A percentile compares a stretch with the other conserved stretches of the same genome.
Evolutionary conservation across 2,888 invertebrate genomes (phyloP).

Genomic region (Sesia bembeciformis): DNA sequence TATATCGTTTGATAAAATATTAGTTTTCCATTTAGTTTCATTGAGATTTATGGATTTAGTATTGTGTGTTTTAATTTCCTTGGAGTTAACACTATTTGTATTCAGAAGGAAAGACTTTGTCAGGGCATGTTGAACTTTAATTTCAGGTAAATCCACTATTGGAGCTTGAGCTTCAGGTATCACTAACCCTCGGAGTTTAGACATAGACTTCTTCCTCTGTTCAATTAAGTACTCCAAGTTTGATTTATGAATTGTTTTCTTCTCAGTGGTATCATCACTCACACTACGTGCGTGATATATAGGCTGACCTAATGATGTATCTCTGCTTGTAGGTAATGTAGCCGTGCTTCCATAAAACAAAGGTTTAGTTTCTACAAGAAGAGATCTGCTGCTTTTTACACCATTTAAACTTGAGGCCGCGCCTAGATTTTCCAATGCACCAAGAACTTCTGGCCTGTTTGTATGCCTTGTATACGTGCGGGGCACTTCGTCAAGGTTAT

Average conservation of each 20-base stretch:
- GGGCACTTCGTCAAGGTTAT: constrained; percentile 69
- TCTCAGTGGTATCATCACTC: constrained; percentile 56
- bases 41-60: constrained; percentile 38
- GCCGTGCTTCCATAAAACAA: constrained; percentile 64
- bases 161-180: constrained; percentile 85
- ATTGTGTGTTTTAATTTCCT: constrained; percentile 36
- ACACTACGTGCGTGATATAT: constrained; percentile 56
- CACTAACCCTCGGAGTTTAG: constrained; percentile 89
- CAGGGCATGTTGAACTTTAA: constrained; percentile 81
- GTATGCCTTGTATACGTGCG: constrained; percentile 43
- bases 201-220: constrained; percentile 86
- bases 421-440: constrained; percentile 54
- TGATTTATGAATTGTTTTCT: constrained; percentile 69
- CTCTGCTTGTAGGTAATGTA: constrained; percentile 41
- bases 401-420: constrained; percentile 9
- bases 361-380: constrained; percentile 42
- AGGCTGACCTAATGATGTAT: constrained; percentile 37
- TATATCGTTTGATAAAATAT: constrained; percentile 67
- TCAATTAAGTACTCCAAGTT: constrained; percentile 85
- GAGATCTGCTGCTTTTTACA: constrained; percentile 22
- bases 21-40: constrained; percentile 61
- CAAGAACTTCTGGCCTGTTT: constrained; percentile 66
- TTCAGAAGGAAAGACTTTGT: constrained; percentile 57
- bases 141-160: constrained; percentile 86
- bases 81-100: constrained; percentile 35